Evolutionary conservation across 2,797 vertebrate species (phyloP), one percentile per base, ranked within the genome.

Genomic region (Scarus forsteni): DNA sequence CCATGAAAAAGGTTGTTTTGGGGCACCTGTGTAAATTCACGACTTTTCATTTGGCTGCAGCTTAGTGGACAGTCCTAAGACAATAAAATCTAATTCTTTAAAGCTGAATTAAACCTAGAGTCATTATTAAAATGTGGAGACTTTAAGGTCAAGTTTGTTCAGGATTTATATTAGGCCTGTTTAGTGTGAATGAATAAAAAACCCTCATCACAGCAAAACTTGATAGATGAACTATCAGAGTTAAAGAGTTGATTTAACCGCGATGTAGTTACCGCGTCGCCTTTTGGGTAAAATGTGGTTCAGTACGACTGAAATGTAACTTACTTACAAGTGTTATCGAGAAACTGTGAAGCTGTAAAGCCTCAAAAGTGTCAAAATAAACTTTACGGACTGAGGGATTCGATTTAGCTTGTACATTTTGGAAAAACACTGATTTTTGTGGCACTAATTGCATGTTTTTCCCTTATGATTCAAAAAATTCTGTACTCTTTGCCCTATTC

Each of bases 1-100:
- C 3, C 9, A 3, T n/a, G 15, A 36, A 36, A 52, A 36, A 44
- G 18, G 75, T 77, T 16, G 7, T 8, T 51, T 59, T 61, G 60
- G 67, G 49, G 55, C 79, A 86, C 80, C 77, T 84, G 82, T 63
- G 59, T 64, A 62, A 81, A 83, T 70, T 58, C 69, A 63, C 67
- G 57, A 44, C 16, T 73, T 64, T 81, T 73, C 57, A 65, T 73
- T 80, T 62, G 12, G 27, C 59, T 19, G 58, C 7, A 27, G 52
- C 73, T 78, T 16, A 61, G 16, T 10, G 19, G 16, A 54, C 40
- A 63, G 19, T 34, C 53, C 48, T 73, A 14, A 52, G 75, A 64
- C 53, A 84, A 81, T 66, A 52, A 14, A 55, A 40, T 27, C 2
- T 12, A 57, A 71, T 45, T 56, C 70, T 62, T 52, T 19, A 8